phyloP scores from a whole-genome alignment of 2,888 invertebrate species.

The Phrixothrix hirtus region DNA sequence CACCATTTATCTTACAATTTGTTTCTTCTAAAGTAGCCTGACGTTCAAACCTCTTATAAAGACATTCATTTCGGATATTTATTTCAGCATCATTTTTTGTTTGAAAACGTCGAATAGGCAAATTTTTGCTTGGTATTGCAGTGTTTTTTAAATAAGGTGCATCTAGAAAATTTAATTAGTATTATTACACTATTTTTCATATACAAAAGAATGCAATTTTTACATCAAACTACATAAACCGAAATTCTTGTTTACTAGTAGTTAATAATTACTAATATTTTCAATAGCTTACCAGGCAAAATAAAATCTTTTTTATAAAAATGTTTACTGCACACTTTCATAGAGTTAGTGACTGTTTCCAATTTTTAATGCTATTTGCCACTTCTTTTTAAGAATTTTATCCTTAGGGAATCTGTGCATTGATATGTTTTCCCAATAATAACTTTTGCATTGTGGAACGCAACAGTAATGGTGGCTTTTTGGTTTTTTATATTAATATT shows the following conservation, averaged over 20 bases:
- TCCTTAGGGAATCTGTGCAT: neutral
- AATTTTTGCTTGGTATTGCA: neutral
- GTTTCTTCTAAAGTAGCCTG: too few relatives aligned
- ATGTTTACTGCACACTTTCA: conserved; percentile 1
- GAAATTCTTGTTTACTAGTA: too few relatives aligned
- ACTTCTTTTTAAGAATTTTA: neutral
- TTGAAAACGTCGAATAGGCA: neutral
- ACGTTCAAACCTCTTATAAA: neutral
- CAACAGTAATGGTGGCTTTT: neutral
- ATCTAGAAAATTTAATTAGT: neutral
- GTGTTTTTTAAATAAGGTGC: neutral
- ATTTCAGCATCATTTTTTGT: too few relatives aligned
- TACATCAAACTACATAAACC: too few relatives aligned
- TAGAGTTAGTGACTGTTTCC: conserved; percentile 1
- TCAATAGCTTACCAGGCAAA: neutral
- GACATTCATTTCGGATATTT: neutral
- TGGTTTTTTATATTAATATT: too few relatives aligned
- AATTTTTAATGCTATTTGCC: neutral
- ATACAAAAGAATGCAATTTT: too few relatives aligned
- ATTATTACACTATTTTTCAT: neutral
- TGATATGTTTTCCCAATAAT: neutral
- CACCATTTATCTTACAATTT: too few relatives aligned
- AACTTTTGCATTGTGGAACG: neutral
- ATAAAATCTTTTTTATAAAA: conserved; percentile 2
- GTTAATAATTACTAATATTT: neutral